Base-by-base conservation (phyloP, 92 coral and sea anemone genomes). In the Galaxea fascicularis region DNA sequence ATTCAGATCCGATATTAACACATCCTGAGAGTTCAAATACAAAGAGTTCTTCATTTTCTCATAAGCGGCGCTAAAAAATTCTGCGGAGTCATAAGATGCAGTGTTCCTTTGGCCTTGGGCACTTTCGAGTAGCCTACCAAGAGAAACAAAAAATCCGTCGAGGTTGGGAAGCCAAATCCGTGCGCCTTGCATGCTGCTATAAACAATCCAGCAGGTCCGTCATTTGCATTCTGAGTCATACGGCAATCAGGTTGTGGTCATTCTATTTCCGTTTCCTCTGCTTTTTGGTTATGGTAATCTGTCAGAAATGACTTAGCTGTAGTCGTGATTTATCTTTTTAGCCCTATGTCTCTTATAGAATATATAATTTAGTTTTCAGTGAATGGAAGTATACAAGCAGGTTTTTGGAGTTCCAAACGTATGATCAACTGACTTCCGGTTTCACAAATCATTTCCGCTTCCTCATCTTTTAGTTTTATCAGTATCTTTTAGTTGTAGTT, bases 51-150 rank as follows among this genome's bases (percentile, higher is more conserved):
- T 5, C 45, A 5, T 22, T 28, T 30, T 27, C 18, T 28, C n/a
- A n/a, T n/a, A n/a, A n/a, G n/a, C n/a, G 0, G 44, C 10, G n/a
- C 28, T 4, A 66, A 28, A 66, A 25, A 6, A 10, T n/a, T n/a
- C n/a, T n/a, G n/a, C n/a, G n/a, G 70, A 65, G 70, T 65, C 70
- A 22, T 65, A 65, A 0, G 35, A 65, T 31, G 70, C 35, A 27
- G 70, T 65, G 30, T 65, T 24, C 70, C 70, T 65, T 65, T 65
- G 70, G 7, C 70, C 39, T 22, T 65, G 44, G 21, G 73, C 73
- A 67, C 73, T 67, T 67, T 0, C n/a, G 46, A 67, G 12, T 27
- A 67, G n/a, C 17, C n/a, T 67, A 25, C 73, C 73, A 31, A 67
- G 46, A 67, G 73, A 67, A 27, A 31, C 46, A 67, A 67, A 67